Base-by-base conservation (phyloP, 1,140 invertebrate species). In the Palaemon carinicauda region DNA sequence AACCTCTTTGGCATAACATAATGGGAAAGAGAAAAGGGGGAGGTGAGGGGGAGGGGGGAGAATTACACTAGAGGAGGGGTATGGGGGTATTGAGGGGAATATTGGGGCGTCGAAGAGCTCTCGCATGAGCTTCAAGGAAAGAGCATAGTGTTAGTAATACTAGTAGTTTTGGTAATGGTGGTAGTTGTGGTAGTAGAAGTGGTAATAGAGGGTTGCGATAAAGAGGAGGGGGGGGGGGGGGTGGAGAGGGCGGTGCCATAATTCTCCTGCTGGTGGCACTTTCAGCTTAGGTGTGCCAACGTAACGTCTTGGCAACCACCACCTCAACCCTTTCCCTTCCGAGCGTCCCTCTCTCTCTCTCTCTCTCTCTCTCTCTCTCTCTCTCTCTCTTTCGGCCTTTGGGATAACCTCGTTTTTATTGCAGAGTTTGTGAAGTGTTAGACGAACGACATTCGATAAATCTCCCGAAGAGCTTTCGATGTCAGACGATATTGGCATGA, bases 291-390 rank as follows among this genome's bases (percentile, higher is more conserved):
- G 50, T 7, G 78, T 80, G 78, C 53, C 78, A 80, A 60, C 41
- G 52, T 60, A 31, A 33, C 53, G n/a, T 80, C 53, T 80, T 80
- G 78, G 78, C 78, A 80, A 31, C 53, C 24, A n/a, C n/a, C n/a
- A 33, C 27, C 78, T 80, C 78, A 80, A 41, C 53, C 53, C 78
- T n/a, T 80, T 80, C 52, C 41, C 41, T 12, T 12, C 41, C 12
- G n/a, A n/a, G 12, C n/a, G 12, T 9, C n/a, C 41, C n/a, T n/a
- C n/a, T n/a, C n/a, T n/a, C n/a, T n/a, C 41, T 41, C 41, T 41
- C 41, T 41, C 41, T 41, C 41, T 41, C 41, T 41, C 41, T 41
- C 41, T 41, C 41, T 41, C 41, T 41, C 41, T 41, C 41, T 41
- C 41, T 41, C 41, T 33, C 78, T 41, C 53, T 27, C n/a, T 27